phyloP scores from a whole-genome alignment of 2,888 invertebrate species.

The Epinotia ramella region DNA sequence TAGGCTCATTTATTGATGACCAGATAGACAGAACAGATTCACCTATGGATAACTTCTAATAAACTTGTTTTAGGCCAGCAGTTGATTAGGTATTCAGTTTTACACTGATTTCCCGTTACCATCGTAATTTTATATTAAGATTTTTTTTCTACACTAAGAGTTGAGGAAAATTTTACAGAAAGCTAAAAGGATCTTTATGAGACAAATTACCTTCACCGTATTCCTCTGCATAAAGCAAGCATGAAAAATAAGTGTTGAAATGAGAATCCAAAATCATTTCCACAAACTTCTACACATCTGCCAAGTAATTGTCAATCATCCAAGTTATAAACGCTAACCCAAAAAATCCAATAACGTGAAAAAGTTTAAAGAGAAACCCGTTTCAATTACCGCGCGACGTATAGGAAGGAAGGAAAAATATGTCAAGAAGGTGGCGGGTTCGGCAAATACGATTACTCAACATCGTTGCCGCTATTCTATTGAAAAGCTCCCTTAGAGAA shows the following conservation, averaged over 20 bases:
- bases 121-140: not conserved
- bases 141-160: not conserved
- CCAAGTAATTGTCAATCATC: slow-evolving; percentile 38
- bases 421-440: slow-evolving; percentile 45
- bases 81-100: not conserved
- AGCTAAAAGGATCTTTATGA: not conserved
- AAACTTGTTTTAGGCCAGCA: not conserved
- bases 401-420: slow-evolving; percentile 46
- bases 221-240: slow-evolving; percentile 32
- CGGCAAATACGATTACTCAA: slow-evolving; percentile 46
- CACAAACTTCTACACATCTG: not conserved
- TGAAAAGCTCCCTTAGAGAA: slow-evolving; percentile 61
- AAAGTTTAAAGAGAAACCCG: slow-evolving; percentile 44
- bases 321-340: slow-evolving; percentile 35
- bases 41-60: too few species aligned
- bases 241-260: slow-evolving; percentile 28
- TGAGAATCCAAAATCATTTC: slow-evolving; percentile 24
- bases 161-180: not conserved
- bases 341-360: slow-evolving; percentile 42
- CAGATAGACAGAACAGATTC: too few species aligned
- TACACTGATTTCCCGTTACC: not conserved
- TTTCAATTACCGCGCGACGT: slow-evolving; percentile 44
- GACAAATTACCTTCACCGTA: slow-evolving; percentile 37
- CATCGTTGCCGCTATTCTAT: slow-evolving; percentile 46
- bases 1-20: too few species aligned